Conservation (phyloP, 2,113 vertebrate species). For the Climacteris rufus region DNA sequence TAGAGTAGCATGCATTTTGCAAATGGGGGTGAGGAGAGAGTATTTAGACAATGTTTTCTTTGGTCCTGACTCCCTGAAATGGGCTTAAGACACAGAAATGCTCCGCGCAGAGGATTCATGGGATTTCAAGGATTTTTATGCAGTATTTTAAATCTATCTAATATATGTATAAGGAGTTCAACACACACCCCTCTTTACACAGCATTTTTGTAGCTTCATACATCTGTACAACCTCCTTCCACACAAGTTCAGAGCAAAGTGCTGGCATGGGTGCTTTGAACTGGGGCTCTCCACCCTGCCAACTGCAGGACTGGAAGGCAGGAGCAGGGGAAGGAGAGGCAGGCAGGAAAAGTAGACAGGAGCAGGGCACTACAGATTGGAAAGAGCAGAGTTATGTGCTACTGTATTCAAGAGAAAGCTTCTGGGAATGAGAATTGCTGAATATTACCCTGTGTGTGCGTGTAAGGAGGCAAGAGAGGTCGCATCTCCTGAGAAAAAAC, state of each 20-base stretch:
- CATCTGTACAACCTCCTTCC: background rate
- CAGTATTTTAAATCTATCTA: background rate
- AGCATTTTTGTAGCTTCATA: background rate
- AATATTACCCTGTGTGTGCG: background rate
- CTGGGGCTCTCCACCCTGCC: background rate
- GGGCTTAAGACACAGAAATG: background rate
- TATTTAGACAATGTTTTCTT: background rate
- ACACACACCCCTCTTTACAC: background rate
- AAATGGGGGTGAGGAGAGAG: background rate
- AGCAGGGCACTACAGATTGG: background rate
- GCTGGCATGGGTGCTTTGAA: background rate
- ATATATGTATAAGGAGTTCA: background rate
- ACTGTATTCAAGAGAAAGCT: background rate
- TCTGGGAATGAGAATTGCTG: background rate
- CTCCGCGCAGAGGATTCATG: background rate
- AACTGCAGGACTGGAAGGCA: background rate
- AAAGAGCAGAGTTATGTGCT: accelerated
- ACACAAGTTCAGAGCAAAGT: background rate
- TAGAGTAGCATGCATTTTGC: background rate
- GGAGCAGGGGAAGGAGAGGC: background rate
- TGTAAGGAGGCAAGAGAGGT: background rate
- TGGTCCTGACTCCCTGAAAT: background rate
- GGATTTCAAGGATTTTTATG: background rate
- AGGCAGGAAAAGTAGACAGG: background rate
- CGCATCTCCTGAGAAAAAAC: background rate